Evolutionary conservation across 23 tunicate genomes (phyloP).

Genomic region (Halocynthia roretzi): DNA sequence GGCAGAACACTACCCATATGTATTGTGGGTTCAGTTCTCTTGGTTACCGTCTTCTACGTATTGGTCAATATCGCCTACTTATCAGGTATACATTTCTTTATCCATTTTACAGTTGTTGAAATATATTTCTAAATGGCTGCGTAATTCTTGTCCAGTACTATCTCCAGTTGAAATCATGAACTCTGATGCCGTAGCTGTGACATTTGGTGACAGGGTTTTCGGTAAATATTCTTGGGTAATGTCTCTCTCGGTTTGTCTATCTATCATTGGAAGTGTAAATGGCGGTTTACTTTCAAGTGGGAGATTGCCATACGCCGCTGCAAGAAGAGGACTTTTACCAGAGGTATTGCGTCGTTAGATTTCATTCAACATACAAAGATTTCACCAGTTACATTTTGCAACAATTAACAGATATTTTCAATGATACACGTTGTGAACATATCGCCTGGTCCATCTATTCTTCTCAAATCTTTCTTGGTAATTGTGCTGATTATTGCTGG

Average conservation of each 20-base stretch:
- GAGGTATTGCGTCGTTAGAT: too few relatives aligned
- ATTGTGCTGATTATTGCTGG: constrained; percentile 23
- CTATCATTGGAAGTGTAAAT: constrained; percentile 27
- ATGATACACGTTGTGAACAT: constrained; percentile 10
- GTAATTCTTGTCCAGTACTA: too few relatives aligned
- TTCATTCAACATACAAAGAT: too few relatives aligned
- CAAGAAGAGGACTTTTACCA: constrained; percentile 27
- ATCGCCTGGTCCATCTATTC: constrained; percentile 14
- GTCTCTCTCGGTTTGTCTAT: constrained; percentile 36
- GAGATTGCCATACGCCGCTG: constrained; percentile 19
- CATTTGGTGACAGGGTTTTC: constrained; percentile 26
- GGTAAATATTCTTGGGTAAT: constrained; percentile 39
- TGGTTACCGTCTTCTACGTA: constrained; percentile 30
- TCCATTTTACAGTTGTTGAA: too few relatives aligned
- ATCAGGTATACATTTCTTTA: too few relatives aligned
- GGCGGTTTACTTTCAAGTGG: constrained; percentile 17
- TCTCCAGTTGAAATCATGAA: constrained; percentile 28
- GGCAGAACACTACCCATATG: constrained; percentile 39
- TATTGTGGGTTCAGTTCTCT: constrained; percentile 3
- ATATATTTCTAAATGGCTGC: too few relatives aligned
- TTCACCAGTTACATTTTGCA: too few relatives aligned
- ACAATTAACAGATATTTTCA: constrained; percentile 16
- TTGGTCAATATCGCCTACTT: constrained; percentile 58
- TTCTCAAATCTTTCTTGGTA: not conserved
- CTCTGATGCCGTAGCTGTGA: constrained; percentile 40